Percentiles rank a stretch among this genome's conserved stretches.
Evolutionary conservation across 2,797 vertebrate species (phyloP).

Genomic region (Jordanella pulchra): DNA sequence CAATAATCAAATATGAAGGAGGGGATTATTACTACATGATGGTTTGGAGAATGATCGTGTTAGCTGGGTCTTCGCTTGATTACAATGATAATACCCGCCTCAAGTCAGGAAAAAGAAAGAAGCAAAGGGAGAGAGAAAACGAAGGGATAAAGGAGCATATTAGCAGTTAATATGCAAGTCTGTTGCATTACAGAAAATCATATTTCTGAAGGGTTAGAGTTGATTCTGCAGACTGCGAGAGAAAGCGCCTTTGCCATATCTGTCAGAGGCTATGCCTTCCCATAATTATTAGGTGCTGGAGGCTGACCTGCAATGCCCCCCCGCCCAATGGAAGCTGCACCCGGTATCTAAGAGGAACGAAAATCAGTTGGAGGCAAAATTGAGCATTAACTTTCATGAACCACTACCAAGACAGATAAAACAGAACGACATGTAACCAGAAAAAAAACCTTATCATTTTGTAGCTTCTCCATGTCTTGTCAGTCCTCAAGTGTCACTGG

Average conservation of each 20-base stretch:
- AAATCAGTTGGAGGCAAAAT: conserved; percentile 42
- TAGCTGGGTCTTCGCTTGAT: conserved; percentile 75
- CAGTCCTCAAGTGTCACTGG: conserved; percentile 60
- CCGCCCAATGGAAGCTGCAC: conserved; percentile 17
- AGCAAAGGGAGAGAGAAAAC: conserved; percentile 34
- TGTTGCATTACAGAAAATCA: conserved; percentile 62
- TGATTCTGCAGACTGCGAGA: conserved; percentile 37
- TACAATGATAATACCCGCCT: conserved; percentile 74
- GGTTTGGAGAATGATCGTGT: conserved; percentile 74
- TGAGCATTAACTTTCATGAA: conserved; percentile 30
- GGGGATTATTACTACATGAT: conserved; percentile 76
- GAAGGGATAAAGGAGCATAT: conserved; percentile 49
- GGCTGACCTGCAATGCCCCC: conserved; percentile 18
- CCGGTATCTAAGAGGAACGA: conserved; percentile 34
- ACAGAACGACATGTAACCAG: conserved; percentile 32
- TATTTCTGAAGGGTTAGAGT: conserved; percentile 57
- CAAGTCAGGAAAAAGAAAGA: conserved; percentile 53
- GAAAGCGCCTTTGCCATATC: conserved; percentile 23
- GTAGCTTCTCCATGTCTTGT: conserved; percentile 42
- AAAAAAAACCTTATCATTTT: conserved; percentile 45
- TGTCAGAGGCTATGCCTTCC: conserved; percentile 16
- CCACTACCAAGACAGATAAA: conserved; percentile 32
- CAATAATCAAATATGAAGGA: conserved; percentile 77
- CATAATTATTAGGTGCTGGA: conserved; percentile 40
- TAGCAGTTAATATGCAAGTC: conserved; percentile 67